phyloP scores from a whole-genome alignment of 2,113 vertebrate species.

The Crocuta crocuta region DNA sequence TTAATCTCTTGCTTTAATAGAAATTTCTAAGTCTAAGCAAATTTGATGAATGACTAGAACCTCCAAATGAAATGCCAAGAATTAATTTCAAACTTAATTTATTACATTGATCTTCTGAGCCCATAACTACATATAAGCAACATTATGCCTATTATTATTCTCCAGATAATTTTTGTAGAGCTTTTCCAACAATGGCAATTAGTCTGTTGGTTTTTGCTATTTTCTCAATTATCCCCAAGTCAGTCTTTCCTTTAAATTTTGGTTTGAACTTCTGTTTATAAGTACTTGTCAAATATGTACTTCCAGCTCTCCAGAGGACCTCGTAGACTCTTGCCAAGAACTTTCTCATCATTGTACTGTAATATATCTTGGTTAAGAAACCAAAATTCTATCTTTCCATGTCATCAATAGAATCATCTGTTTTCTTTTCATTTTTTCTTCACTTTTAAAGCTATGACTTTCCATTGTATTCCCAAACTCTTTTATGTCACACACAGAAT shows the following conservation, averaged over 20 bases:
- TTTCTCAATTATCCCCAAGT: not conserved
- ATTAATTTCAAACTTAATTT: slow-evolving; percentile 12
- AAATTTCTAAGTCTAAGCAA: not conserved
- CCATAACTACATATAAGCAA: not conserved
- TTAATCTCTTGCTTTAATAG: not conserved
- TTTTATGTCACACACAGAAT: not conserved
- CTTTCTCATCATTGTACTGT: not conserved
- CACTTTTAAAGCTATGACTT: not conserved
- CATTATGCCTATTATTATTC: not conserved
- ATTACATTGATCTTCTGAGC: not conserved
- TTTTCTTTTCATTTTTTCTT: not conserved
- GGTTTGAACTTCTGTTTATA: not conserved
- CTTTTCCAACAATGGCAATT: not conserved
- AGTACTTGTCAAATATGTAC: not conserved
- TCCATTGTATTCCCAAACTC: not conserved
- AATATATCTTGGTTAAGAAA: slow-evolving; percentile 49
- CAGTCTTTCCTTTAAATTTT: slow-evolving; percentile 25
- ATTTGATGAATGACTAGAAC: not conserved
- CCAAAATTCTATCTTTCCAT: not conserved
- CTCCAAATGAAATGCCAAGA: not conserved
- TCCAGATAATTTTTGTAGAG: not conserved
- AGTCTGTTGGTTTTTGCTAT: not conserved
- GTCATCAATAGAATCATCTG: not conserved
- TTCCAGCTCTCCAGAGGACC: not conserved
- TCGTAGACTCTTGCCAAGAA: not conserved